A percentile compares a stretch with the other conserved stretches of the same genome.
Evolutionary conservation across 2,113 vertebrate species (phyloP).

Genomic region (Hassar affinis): DNA sequence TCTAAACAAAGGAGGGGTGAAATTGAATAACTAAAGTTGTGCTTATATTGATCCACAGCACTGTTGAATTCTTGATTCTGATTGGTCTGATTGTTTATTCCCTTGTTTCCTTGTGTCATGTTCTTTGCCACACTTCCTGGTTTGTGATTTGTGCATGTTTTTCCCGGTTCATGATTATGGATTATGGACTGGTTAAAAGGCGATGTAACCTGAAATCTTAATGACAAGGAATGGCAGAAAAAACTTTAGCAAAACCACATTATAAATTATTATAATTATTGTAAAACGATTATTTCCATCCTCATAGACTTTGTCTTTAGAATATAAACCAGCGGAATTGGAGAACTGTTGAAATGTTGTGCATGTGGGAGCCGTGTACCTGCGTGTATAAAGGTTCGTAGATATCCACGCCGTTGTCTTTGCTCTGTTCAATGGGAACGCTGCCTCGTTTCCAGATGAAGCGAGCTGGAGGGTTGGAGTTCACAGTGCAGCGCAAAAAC

Average conservation of each 20-base stretch:
- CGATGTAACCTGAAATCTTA: background rate
- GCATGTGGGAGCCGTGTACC: constrained; percentile 59
- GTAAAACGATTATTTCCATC: background rate
- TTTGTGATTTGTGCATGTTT: background rate
- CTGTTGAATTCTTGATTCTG: no score
- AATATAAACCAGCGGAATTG: no score
- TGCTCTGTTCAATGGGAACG: constrained; percentile 86
- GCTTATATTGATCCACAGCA: background rate
- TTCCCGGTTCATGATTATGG: background rate
- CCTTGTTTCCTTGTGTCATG: no score
- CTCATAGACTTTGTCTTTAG: background rate
- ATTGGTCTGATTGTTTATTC: no score
- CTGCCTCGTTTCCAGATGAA: constrained; percentile 96
- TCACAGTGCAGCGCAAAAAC: constrained; percentile 95
- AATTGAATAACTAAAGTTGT: background rate
- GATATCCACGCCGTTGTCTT: constrained; percentile 97
- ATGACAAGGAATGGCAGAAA: no score
- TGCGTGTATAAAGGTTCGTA: constrained; percentile 97
- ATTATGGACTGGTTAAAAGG: background rate
- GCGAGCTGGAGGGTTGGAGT: constrained; percentile 94
- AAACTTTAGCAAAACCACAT: no score
- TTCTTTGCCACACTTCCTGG: no score
- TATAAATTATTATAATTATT: no score
- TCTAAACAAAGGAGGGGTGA: background rate
- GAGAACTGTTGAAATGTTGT: no score